phyloP scores from a whole-genome alignment of 2,797 vertebrate species.

The Lepus oiostolus region DNA sequence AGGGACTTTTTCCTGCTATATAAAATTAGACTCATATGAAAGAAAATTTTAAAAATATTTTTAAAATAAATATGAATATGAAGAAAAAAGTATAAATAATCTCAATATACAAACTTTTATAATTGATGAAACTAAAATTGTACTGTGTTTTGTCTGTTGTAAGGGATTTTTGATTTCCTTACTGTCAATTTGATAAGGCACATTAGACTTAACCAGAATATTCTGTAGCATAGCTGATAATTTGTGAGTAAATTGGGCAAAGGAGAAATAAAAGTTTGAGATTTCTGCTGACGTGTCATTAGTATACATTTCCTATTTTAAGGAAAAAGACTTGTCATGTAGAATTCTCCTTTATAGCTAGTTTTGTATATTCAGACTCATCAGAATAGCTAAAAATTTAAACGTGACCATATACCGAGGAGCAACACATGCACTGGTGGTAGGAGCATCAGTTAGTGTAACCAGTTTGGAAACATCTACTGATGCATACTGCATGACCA shows the following conservation, averaged over 20 bases:
- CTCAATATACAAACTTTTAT: slow-evolving; percentile 24
- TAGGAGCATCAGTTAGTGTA: background rate
- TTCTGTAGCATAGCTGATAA: background rate
- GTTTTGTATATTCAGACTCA: background rate
- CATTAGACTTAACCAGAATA: background rate
- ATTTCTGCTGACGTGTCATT: background rate
- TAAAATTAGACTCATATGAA: background rate
- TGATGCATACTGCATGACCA: background rate
- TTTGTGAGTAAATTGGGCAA: slow-evolving; percentile 11
- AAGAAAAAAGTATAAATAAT: background rate
- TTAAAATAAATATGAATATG: too few relatives aligned
- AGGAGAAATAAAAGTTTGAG: slow-evolving; percentile 17
- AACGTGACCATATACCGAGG: background rate
- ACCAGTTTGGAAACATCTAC: background rate
- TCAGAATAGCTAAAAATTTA: slow-evolving; percentile 14
- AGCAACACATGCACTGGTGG: background rate
- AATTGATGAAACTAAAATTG: background rate
- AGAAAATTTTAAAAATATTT: too few relatives aligned
- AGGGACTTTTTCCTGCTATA: background rate
- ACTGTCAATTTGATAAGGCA: background rate
- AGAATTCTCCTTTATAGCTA: slow-evolving; percentile 6
- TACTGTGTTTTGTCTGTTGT: background rate
- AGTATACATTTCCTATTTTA: slow-evolving; percentile 30
- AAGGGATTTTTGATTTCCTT: background rate
- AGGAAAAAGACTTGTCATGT: slow-evolving; percentile 29